Conservation (phyloP, 1,140 invertebrate genomes). For the Tetraneura akinire region DNA sequence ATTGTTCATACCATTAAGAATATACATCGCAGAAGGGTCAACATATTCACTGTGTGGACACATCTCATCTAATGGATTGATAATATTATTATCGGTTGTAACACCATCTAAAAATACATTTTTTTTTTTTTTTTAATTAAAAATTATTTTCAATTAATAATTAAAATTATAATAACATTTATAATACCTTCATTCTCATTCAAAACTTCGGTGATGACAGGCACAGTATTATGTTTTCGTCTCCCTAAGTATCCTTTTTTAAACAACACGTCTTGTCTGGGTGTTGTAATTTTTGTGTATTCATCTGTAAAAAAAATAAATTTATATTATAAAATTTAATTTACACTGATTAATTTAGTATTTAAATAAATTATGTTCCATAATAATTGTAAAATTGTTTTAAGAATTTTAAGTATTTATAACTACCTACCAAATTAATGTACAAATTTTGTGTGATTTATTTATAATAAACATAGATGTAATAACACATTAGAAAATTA, state of each 20-base stretch:
- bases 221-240: conserved; percentile 59
- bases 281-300: conserved; percentile 72
- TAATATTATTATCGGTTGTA: background rate
- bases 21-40: conserved; percentile 21
- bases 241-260: conserved; percentile 71
- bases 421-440: too few relatives aligned
- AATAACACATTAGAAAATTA: too few relatives aligned
- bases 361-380: too few relatives aligned
- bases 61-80: conserved; percentile 6
- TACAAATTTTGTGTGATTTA: too few relatives aligned
- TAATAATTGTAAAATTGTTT: too few relatives aligned
- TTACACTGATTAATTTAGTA: too few relatives aligned
- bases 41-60: conserved; percentile 26
- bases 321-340: too few relatives aligned
- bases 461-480: too few relatives aligned
- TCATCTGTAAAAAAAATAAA: conserved; percentile 62
- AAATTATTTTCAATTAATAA: background rate
- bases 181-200: conserved; percentile 43
- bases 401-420: too few relatives aligned
- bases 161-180: background rate
- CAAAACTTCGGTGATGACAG: conserved; percentile 18
- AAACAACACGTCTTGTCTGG: conserved; percentile 72
- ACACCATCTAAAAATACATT: conserved; percentile 12
- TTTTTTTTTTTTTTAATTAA: too few relatives aligned
- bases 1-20: conserved; percentile 8